Base-by-base conservation (phyloP, 1,140 invertebrate genomes). In the Ceratina australensis region DNA sequence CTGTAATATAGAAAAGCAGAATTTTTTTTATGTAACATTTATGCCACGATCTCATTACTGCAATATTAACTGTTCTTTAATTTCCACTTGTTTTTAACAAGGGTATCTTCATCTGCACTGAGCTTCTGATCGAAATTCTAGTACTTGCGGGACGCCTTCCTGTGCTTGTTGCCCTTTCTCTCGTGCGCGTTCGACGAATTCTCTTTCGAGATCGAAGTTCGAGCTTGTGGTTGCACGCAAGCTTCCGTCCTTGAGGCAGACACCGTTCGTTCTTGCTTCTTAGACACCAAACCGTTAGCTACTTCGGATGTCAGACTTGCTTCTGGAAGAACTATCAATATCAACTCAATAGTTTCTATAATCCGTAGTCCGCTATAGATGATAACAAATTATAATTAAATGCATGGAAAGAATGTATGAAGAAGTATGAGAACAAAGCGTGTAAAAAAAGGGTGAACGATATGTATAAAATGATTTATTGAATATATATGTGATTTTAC, bases 141-240 rank as follows among this genome's bases (percentile, higher is more conserved):
- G 4, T 61, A 24, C 2, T 5, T 50, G 20, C 47, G 47, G 0
- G n/a, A 56, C 18, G 2, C 0, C 8, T 63, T 71, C 28, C 20
- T 28, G 16, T 22, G 3, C 0, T 16, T n/a, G 13, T 16, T 12
- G 18, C 0, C 1, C 16, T 69, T 61, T 13, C 33, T 69, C 1
- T 61, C 56, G 3, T 18, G 85, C 69, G 16, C 80, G 74, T 68
- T 57, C 82, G 64, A 60, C 60, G 47, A 81, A 79, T 84, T 87
- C 84, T 52, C 84, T 67, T 64, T 84, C 85, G 22, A 74, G 77
- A 42, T 64, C 50, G 61, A 67, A 61, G 49, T 85, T 86, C 28
- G 50, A 66, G 28, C 54, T 20, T 75, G 22, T 8, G 42, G 0
- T 15, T 2, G 3, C 7, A 8, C 28, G 2, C 15, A 22, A 66